Base-by-base conservation (phyloP, 2,113 vertebrate genomes). In the Varanus komodoensis region DNA sequence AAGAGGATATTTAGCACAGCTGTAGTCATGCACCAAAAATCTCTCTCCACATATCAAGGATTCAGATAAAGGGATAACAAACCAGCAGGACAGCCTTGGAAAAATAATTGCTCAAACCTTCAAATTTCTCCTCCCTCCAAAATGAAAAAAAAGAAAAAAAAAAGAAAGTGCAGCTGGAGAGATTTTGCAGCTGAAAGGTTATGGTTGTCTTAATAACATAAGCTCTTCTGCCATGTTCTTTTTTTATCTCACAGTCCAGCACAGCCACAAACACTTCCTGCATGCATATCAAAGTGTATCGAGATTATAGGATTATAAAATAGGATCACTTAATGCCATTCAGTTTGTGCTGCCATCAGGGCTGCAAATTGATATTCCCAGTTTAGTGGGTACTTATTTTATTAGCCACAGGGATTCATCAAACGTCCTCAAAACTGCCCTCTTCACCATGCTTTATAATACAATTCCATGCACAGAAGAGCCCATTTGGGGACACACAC, bases 391-490 rank as follows among this genome's bases (percentile, higher is more conserved):
- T 89, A 78, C 73, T 74, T 90, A 91, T 80, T 92, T 94, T 90
- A 91, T 93, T 94, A 94, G 91, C 90, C 89, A 92, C 77, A 79
- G 91, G 67, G 82, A 88, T 91, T 96, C 89, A 92, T 34, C 91
- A 87, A 81, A 68, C 34, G 92, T 86, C 87, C 57, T 92, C 74
- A 86, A 77, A 87, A 69, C 50, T 90, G 89, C 92, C 89, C 93
- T 95, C 87, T 94, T 90, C 87, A 90, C 93, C 81, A 68, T 91
- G 90, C 92, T 93, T 94, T 87, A 77, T 86, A 89, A 90, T 19
- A 90, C 93, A 82, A 92, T 93, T 88, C 90, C 94, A 3, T n/a
- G 64, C 91, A 94, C 92, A 93, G 73, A 95, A 92, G 92, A 92
- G 86, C 90, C 29, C 25, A 12, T 92, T 87, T 92, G 15, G 85